A percentile compares a stretch with the other conserved stretches of the same genome.
Conservation (phyloP, 2,888 invertebrate genomes). For the Corbicula japonica region DNA sequence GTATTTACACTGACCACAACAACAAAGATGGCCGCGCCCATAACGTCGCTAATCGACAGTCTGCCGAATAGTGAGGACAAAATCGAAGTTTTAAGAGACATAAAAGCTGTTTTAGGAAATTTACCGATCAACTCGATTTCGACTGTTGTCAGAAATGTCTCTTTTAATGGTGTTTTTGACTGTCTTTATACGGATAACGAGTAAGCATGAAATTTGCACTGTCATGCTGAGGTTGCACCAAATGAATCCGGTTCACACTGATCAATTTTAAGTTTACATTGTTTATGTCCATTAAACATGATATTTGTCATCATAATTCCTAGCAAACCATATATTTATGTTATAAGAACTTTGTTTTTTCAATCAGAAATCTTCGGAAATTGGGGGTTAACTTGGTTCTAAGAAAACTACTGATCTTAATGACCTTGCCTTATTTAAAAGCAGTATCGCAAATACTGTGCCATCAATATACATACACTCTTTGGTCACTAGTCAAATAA, state of each 20-base stretch:
- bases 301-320: too few relatives aligned
- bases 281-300: too few relatives aligned
- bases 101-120: slow-evolving; percentile 74
- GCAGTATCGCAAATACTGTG: too few relatives aligned
- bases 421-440: too few relatives aligned
- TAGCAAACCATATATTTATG: too few relatives aligned
- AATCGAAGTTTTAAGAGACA: slow-evolving; percentile 72
- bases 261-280: neutral
- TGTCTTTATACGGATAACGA: slow-evolving; percentile 77
- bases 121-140: slow-evolving; percentile 67
- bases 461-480: too few relatives aligned
- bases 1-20: neutral
- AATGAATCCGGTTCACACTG: neutral
- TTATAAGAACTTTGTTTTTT: neutral
- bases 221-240: too few relatives aligned
- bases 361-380: neutral
- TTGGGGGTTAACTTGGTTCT: too few relatives aligned
- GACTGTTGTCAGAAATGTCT: slow-evolving; percentile 74
- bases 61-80: slow-evolving; percentile 73
- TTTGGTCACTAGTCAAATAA: too few relatives aligned
- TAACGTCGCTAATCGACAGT: slow-evolving; percentile 71
- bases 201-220: slow-evolving; percentile 67
- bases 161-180: slow-evolving; percentile 76
- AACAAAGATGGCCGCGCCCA: slow-evolving; percentile 45
- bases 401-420: too few relatives aligned